phyloP scores from a whole-genome alignment of 2,888 invertebrate genomes.

The Gortyna flavago region DNA sequence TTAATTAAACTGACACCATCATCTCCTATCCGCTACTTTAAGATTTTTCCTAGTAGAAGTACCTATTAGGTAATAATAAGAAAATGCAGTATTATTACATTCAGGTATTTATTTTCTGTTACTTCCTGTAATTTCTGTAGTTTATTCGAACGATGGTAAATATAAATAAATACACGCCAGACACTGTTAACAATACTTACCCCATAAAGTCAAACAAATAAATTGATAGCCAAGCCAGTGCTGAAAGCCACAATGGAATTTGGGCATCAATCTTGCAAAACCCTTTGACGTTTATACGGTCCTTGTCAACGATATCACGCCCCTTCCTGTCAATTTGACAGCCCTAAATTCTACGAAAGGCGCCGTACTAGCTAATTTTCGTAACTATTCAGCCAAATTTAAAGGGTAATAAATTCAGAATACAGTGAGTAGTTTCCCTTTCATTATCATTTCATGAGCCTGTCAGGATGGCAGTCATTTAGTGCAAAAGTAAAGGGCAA shows the following conservation, averaged over 20 bases:
- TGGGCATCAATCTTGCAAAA: conserved; percentile 58
- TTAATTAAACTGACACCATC: background rate
- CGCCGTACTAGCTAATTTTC: conserved; percentile 53
- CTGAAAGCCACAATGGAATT: conserved; percentile 63
- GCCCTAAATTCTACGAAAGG: conserved; percentile 52
- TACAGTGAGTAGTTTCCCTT: conserved; percentile 53
- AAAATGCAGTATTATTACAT: background rate
- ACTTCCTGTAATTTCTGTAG: background rate
- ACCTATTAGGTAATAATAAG: background rate
- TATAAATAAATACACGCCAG: background rate
- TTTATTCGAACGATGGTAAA: background rate
- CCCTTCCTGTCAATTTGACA: conserved; percentile 63
- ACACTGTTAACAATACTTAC: conserved; percentile 12
- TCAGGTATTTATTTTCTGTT: background rate
- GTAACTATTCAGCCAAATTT: conserved; percentile 33
- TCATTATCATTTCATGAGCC: conserved; percentile 69
- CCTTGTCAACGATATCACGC: conserved; percentile 64
- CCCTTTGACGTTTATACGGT: conserved; percentile 64
- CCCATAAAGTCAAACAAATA: conserved; percentile 23
- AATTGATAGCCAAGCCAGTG: conserved; percentile 44
- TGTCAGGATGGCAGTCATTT: conserved; percentile 43
- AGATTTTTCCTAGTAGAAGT: background rate
- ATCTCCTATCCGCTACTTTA: background rate
- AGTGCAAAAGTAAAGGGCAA: conserved; percentile 33
- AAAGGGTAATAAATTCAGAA: conserved; percentile 55